Conservation (phyloP, 2,113 vertebrate species). For the Pycnonotus jocosus region DNA sequence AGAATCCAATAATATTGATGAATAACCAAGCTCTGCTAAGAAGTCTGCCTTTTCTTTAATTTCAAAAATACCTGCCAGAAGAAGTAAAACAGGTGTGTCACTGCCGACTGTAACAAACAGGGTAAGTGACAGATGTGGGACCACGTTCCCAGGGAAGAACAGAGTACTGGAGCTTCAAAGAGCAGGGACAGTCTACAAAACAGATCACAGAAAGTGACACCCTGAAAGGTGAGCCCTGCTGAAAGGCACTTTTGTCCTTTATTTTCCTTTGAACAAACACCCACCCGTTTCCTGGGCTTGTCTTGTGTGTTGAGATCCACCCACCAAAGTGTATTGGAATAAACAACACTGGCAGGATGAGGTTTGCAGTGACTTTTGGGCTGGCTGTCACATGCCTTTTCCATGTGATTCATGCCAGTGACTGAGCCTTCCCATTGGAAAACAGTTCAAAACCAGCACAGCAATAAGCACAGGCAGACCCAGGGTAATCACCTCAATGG, state of each 20-base stretch:
- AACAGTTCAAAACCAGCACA: background rate
- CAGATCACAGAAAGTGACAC: background rate
- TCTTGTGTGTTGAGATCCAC: background rate
- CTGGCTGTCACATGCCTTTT: background rate
- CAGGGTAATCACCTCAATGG: background rate
- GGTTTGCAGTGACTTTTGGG: background rate
- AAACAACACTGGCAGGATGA: background rate
- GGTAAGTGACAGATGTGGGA: background rate
- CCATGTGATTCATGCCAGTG: background rate
- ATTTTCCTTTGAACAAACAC: slow-evolving; percentile 25
- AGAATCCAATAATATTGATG: slow-evolving; percentile 53
- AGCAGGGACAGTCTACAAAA: background rate
- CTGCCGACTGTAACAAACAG: background rate
- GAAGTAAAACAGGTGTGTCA: slow-evolving; percentile 4
- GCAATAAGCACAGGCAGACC: background rate
- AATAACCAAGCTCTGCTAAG: slow-evolving; percentile 39
- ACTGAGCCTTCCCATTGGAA: background rate
- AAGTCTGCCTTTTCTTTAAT: slow-evolving; percentile 23
- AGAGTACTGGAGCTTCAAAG: background rate
- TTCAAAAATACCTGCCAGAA: slow-evolving; percentile 49
- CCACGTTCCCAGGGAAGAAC: background rate
- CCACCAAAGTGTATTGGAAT: background rate
- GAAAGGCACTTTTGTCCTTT: slow-evolving; percentile 4
- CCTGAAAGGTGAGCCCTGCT: background rate
- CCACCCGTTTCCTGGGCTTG: background rate